Base-by-base conservation (phyloP, 2,888 invertebrate genomes). In the Melanophora roralis region DNA sequence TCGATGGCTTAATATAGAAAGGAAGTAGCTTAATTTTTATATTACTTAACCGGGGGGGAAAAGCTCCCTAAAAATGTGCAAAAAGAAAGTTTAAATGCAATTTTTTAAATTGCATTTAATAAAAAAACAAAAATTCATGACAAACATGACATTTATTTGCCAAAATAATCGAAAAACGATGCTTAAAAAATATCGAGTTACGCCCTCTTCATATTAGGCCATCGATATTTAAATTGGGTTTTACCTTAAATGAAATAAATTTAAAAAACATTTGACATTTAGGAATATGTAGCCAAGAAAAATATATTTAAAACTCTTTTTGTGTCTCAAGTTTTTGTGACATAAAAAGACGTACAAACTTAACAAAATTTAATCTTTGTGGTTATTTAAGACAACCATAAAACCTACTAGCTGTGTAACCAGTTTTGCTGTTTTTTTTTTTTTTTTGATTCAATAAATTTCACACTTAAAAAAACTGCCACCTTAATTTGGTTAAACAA, bases 331-430 rank as follows among this genome's bases (percentile, higher is more conserved):
- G 19, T 59, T 40, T 55, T 14, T 55, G 19, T 47, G 21, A 16
- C 38, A 59, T 19, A 49, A 27, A 49, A 49, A 12, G 38, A 9
- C 19, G 51, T 71, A 40, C 19, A 60, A 60, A 51, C 27, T 4
- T 36, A 49, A 69, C 38, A 36, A 47, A 9, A 36, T 14, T 45
- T 55, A 69, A 36, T 60, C 14, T 16, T 59, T 59, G 12, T 47
- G 38, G 27, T 38, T 16, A 69, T 69, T 57, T 59, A n/a, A 38
- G 49, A 34, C n/a, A 53, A 34, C 23, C 27, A 59, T 68, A 53
- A 62, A 51, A 67, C 40, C 49, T 59, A 77, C 51, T 59, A 57
- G 65, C 59, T 57, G 51, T 21, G 36, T 38, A 77, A 77, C 77
- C 71, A 53, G 77, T 77, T 77, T 47, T 57, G 34, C 36, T 57